Evolutionary conservation across 2,888 invertebrate species (phyloP), one percentile per base, ranked within the genome.

Genomic region (Phania funesta): DNA sequence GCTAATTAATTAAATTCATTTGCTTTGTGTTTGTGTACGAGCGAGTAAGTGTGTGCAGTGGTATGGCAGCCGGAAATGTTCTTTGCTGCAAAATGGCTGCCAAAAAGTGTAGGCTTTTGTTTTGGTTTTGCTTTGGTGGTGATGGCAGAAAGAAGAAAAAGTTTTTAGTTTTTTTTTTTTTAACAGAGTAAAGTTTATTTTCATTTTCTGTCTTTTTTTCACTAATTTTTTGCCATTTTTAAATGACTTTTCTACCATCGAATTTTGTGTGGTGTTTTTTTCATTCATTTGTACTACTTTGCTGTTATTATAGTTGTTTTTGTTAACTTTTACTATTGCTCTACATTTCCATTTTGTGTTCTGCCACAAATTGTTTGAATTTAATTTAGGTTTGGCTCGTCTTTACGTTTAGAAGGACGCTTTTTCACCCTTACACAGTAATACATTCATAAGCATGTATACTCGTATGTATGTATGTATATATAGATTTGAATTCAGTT

Each of bases 1-100:
- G 77, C 80, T 85, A 84, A 84, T 85, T 85, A 85, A 85, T 85
- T 85, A 84, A 85, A 85, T 84, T 83, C 81, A 74, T 58, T 78
- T 54, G 29, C 29, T 24, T 1, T 48, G n/a, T 52, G 20, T 46
- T 18, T 16, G 22, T 44, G 3, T 18, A 4, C 6, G 8, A 24
- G 65, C 20, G 7, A 44, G 18, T 46, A 13, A n/a, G n/a, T 46
- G 62, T 46, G 26, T 50, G 16, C 24, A 48, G 38, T 24, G 20
- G 20, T 11, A 62, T 44, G 32, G 44, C 32, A 74, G 38, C 11
- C 62, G 80, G 76, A 77, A 80, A 79, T 83, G 75, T 80, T 83
- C 67, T 71, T 74, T 67, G 71, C 79, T 50, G 29, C 29, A 78
- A 62, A 76, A 80, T 80, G 83, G 46, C 56, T 83, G 80, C 83